Evolutionary conservation across 2,888 invertebrate species (phyloP).

Genomic region (Sarcophaga carnaria): DNA sequence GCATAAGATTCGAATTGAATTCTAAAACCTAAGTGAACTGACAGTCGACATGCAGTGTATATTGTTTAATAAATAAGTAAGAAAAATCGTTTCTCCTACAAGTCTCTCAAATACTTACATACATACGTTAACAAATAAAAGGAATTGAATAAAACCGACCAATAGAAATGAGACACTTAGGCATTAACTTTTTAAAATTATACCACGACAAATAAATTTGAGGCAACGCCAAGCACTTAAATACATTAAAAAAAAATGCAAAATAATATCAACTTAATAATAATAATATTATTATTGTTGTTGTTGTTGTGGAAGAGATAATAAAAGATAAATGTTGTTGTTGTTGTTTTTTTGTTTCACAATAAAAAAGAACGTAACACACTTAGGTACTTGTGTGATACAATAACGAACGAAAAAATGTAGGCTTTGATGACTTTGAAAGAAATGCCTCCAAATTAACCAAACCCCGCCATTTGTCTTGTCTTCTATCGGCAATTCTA

Average conservation of each 20-base stretch:
- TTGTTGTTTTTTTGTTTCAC: background rate
- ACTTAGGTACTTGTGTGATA: background rate
- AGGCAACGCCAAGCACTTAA: conserved; percentile 45
- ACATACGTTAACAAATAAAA: conserved; percentile 33
- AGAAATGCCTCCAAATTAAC: conserved; percentile 36
- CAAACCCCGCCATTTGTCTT: background rate
- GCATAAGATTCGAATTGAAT: no score
- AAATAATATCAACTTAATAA: background rate
- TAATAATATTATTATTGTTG: background rate
- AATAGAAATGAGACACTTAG: conserved; percentile 68
- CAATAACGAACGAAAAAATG: conserved; percentile 7
- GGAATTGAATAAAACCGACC: conserved; percentile 35
- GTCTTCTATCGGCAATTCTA: background rate
- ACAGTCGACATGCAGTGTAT: no score
- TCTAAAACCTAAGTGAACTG: no score
- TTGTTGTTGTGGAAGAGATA: background rate
- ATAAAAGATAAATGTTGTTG: background rate
- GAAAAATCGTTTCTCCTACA: no score
- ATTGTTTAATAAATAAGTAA: no score
- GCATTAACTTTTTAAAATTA: conserved; percentile 59
- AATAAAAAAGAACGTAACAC: background rate
- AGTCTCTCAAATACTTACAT: background rate
- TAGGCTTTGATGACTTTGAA: conserved; percentile 65
- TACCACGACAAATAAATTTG: conserved; percentile 33
- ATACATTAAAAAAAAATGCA: background rate